Evolutionary conservation across 2,113 vertebrate species (phyloP).

Genomic region (Rhinopomastus cyanomelas): DNA sequence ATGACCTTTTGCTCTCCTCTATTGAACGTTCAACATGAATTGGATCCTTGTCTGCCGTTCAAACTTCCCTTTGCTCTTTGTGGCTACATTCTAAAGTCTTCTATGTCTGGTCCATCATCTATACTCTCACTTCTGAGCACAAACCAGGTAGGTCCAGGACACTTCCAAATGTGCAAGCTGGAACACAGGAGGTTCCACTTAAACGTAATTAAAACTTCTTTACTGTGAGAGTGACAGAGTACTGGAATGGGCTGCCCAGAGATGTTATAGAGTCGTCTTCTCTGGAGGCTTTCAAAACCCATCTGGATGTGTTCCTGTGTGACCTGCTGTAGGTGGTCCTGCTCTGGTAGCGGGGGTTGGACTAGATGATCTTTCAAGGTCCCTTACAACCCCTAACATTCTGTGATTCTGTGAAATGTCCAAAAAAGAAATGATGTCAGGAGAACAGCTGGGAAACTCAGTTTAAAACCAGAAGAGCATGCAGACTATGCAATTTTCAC

Average conservation of each 20-base stretch:
- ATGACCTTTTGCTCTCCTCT: neutral
- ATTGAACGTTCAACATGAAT: neutral
- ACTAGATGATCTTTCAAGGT: too few species aligned
- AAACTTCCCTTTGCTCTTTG: neutral
- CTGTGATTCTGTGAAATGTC: neutral
- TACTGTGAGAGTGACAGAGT: too few species aligned
- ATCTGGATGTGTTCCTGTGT: too few species aligned
- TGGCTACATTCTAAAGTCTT: neutral
- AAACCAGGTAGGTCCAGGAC: neutral
- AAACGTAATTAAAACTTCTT: too few species aligned
- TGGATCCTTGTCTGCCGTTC: neutral
- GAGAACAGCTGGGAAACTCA: neutral
- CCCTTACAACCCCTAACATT: too few species aligned
- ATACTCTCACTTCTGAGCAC: neutral
- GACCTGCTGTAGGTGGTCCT: too few species aligned
- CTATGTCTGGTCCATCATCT: neutral
- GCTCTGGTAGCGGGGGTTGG: too few species aligned
- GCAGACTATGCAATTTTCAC: neutral
- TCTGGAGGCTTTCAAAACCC: too few species aligned
- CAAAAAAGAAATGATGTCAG: neutral
- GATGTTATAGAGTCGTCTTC: too few species aligned
- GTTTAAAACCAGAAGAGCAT: neutral
- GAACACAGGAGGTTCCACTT: too few species aligned
- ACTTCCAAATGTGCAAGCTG: neutral
- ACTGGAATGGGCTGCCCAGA: too few species aligned